Conservation (phyloP, 92 coral and sea anemone species). For the Diadumene lineata region DNA sequence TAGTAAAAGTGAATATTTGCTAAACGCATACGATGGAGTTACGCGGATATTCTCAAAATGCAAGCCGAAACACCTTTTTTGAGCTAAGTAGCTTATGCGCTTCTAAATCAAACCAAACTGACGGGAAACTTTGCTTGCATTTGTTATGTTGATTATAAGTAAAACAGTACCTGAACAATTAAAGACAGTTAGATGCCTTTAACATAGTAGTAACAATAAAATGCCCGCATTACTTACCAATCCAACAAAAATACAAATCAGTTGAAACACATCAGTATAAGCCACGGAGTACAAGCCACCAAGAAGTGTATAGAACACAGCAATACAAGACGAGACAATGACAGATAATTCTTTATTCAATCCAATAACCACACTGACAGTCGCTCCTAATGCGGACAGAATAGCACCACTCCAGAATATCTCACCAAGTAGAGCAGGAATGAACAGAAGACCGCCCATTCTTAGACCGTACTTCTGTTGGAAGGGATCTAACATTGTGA, state of each 20-base stretch:
- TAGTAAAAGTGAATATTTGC: too few relatives aligned
- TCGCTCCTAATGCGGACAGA: constrained; percentile 90
- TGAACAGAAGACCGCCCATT: constrained; percentile 91
- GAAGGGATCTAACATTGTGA: constrained; percentile 93
- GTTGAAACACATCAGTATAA: constrained; percentile 90
- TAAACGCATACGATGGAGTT: too few relatives aligned
- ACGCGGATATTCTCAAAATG: too few relatives aligned
- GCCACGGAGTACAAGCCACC: constrained; percentile 94
- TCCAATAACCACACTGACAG: constrained; percentile 80
- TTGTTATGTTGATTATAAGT: not conserved
- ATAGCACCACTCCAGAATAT: constrained; percentile 94
- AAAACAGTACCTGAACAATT: not conserved
- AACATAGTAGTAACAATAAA: not conserved
- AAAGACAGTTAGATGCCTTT: not conserved
- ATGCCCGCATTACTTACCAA: constrained; percentile 56
- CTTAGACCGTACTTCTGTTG: constrained; percentile 84
- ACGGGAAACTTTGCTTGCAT: not conserved
- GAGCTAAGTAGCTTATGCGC: too few relatives aligned
- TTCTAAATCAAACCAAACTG: too few relatives aligned
- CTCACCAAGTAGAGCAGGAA: constrained; percentile 90
- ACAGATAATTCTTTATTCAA: constrained; percentile 60
- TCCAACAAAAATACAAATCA: constrained; percentile 82
- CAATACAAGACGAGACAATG: constrained; percentile 73
- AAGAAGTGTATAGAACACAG: constrained; percentile 85
- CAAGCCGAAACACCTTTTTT: too few relatives aligned